These are phyloP conservation scores for Etheostoma perlongum DNA, from an alignment of 2,797 vertebrate species.

Conservation along the genomic window DNA sequence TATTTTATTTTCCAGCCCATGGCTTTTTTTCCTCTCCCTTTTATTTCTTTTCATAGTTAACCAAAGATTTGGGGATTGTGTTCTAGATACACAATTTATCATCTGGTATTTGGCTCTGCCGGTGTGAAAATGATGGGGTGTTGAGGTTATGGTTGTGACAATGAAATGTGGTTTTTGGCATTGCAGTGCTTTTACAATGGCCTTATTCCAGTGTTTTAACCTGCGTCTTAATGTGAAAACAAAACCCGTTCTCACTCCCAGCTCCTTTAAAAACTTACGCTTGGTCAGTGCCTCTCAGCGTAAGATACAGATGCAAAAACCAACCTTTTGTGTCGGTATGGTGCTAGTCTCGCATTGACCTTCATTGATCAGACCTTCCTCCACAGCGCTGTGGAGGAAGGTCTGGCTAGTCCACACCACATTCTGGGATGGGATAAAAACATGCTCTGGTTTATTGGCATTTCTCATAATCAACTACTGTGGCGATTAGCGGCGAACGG, in stretches of 20 bases:
- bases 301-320: rapidly evolving
- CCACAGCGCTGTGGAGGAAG: too few species aligned
- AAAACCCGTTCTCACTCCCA: conserved; percentile 1
- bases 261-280: too few species aligned
- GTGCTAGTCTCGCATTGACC: too few species aligned
- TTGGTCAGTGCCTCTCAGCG: too few species aligned
- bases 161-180: conserved; percentile 50
- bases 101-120: conserved; percentile 54
- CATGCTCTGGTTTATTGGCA: too few species aligned
- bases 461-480: too few species aligned
- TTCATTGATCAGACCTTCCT: too few species aligned
- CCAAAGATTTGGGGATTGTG: conserved; percentile 59
- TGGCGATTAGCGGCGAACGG: too few species aligned
- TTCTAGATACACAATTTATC: conserved; percentile 29
- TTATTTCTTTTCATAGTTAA: conserved; percentile 28
- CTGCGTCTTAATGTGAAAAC: conserved; percentile 14
- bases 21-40: conserved; percentile 10
- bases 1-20: conserved; percentile 45
- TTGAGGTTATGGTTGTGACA: conserved; percentile 43
- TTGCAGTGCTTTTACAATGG: conserved; percentile 51
- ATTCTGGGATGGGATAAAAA: too few species aligned
- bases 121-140: conserved; percentile 62
- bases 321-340: too few species aligned
- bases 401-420: too few species aligned
- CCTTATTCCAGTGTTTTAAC: conserved; percentile 30